Percentiles rank a stretch among this genome's conserved stretches.
Conservation (phyloP, 2,888 invertebrate species). For the Pyrgus malvae region DNA sequence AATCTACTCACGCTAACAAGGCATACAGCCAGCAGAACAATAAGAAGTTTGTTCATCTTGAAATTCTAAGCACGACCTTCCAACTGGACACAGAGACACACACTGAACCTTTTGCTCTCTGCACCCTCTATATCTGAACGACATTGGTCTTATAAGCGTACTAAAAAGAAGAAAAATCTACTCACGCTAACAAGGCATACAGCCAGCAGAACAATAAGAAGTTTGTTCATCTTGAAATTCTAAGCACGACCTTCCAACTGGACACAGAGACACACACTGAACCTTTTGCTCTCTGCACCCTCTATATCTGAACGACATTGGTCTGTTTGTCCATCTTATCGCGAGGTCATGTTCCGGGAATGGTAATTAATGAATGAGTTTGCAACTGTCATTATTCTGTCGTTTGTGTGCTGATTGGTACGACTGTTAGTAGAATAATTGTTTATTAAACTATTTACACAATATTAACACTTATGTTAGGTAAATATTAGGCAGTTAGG, state of each 20-base stretch:
- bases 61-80: constrained; percentile 39
- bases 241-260: constrained; percentile 40
- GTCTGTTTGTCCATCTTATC: constrained; percentile 46
- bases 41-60: constrained; percentile 61
- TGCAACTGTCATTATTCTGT: constrained; percentile 37
- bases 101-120: constrained; percentile 40
- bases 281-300: constrained; percentile 24
- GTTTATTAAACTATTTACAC: no score
- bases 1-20: constrained; percentile 56
- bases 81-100: constrained; percentile 35
- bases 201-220: constrained; percentile 54
- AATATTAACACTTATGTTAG: no score
- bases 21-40: constrained; percentile 59
- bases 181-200: constrained; percentile 62
- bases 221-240: constrained; percentile 58
- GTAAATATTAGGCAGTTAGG: no score
- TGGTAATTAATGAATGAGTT: constrained; percentile 49
- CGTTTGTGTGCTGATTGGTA: not conserved
- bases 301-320: constrained; percentile 42
- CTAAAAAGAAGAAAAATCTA: constrained; percentile 30
- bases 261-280: constrained; percentile 43
- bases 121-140: constrained; percentile 42
- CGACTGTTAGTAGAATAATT: not conserved
- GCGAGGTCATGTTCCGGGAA: constrained; percentile 43
- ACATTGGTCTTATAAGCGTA: no score